Base-by-base conservation (phyloP, 2,888 invertebrate genomes). In the Capitulum mitella region DNA sequence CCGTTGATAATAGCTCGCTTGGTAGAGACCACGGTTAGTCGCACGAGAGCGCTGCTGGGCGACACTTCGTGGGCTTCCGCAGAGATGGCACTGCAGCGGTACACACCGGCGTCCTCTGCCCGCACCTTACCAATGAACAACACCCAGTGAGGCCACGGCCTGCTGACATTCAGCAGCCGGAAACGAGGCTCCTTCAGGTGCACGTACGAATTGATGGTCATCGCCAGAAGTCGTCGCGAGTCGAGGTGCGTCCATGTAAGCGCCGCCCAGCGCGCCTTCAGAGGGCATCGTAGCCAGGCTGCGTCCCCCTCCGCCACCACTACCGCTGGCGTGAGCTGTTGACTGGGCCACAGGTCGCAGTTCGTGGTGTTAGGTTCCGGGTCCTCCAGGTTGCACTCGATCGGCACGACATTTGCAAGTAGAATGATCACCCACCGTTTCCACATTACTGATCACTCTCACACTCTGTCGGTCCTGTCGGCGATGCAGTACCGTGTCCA, bases 181-280 rank as follows among this genome's bases (percentile, higher is more conserved):
- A 26, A 70, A 40, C 26, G 70, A 26, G 70, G 40, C 40, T 40
- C 70, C 40, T 26, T 26, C 10, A 37, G 37, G 70, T 70, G 70
- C 40, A 70, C 70, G n/a, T 37, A 70, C 40, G 70, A 70, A 40
- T 70, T 70, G 70, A 70, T 40, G 70, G 70, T 40, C 70, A 70
- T 70, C 16, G 70, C 22, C 26, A 70, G 37, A 6, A 19, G 70
- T 6, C 70, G 70, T 10, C 8, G 37, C 29, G 40, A 16, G 70
- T 70, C 70, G 19, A 70, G 10, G 37, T 37, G 37, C 37, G 40
- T 0, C 70, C 70, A 70, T 26, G 70, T 26, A 22, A 40, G 37
- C 26, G 37, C 40, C 22, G 37, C 37, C 22, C 70, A 26, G 26
- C 70, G 70, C 26, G 70, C 22, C 26, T 70, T 40, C 37, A 70